Percentiles rank a stretch among this genome's conserved stretches.
These are phyloP conservation scores for Onychomys torridus DNA, from an alignment of 2,797 vertebrate genomes.

Conservation along the genomic window DNA sequence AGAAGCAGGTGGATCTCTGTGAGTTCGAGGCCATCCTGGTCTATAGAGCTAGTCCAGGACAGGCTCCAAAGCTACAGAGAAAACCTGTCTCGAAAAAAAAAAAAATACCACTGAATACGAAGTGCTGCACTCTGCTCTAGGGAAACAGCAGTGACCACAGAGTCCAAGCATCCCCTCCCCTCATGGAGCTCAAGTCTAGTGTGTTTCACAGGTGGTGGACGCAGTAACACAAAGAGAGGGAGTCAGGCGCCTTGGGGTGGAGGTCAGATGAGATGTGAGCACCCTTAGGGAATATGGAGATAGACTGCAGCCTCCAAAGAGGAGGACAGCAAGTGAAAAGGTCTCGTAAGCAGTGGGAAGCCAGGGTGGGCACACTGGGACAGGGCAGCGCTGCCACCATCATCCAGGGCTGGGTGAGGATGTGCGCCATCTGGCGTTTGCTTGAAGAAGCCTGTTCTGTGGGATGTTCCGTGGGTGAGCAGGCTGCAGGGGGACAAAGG, in stretches of 20 bases:
- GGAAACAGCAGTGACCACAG: background rate
- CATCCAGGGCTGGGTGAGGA: background rate
- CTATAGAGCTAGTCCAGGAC: too few species aligned
- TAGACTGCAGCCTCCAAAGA: background rate
- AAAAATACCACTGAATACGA: background rate
- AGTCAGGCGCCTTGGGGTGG: background rate
- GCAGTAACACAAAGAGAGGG: background rate
- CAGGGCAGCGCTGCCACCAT: rapidly evolving
- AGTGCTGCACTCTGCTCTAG: background rate
- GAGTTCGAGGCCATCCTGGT: too few species aligned
- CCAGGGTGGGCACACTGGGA: rapidly evolving
- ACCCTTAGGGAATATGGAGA: background rate
- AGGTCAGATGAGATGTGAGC: background rate
- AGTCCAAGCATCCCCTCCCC: background rate
- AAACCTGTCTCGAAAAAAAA: too few species aligned
- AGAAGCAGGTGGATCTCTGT: too few species aligned
- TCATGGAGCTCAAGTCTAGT: rapidly evolving
- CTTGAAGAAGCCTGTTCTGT: background rate
- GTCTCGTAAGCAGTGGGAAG: rapidly evolving
- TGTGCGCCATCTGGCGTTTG: rapidly evolving
- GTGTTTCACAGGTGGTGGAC: background rate
- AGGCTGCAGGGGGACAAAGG: background rate
- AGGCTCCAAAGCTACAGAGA: too few species aligned
- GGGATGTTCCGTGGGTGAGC: background rate
- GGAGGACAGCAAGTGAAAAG: background rate